Percentiles rank a stretch among this genome's conserved stretches.
Evolutionary conservation across 2,888 invertebrate genomes (phyloP).

Genomic region (Drosophila mimetica): DNA sequence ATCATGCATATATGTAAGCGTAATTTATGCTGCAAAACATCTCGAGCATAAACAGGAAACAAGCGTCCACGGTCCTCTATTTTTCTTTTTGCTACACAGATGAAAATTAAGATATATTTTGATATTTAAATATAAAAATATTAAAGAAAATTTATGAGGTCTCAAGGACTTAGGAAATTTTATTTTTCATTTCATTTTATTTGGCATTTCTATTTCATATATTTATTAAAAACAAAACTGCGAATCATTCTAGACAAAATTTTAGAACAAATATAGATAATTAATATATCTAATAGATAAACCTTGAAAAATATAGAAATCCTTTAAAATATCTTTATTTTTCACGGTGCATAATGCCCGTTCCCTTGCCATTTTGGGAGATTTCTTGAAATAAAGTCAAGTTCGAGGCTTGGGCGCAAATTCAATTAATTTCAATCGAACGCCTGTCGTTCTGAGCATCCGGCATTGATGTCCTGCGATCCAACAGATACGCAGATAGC

Average conservation of each 20-base stretch:
- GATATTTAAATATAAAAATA: background rate
- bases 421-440: constrained; percentile 84
- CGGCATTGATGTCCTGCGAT: constrained; percentile 73
- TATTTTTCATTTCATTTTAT: no score
- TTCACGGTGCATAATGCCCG: background rate
- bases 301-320: no score
- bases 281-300: no score
- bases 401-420: constrained; percentile 72
- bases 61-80: constrained; percentile 41
- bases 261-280: background rate
- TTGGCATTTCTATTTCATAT: no score
- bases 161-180: no score
- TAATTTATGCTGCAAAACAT: constrained; percentile 77
- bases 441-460: constrained; percentile 82
- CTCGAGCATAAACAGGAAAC: constrained; percentile 77
- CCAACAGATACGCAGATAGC: constrained; percentile 48
- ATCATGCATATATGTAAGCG: constrained; percentile 55
- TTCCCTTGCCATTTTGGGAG: background rate
- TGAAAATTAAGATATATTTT: background rate
- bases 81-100: background rate
- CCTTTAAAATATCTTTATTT: background rate
- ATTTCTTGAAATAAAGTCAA: constrained; percentile 57
- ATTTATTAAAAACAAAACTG: no score
- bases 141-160: no score
- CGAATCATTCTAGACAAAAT: no score